A percentile compares a stretch with the other conserved stretches of the same genome.
Conservation (phyloP, 2,113 vertebrate genomes). For the Prinia subflava region DNA sequence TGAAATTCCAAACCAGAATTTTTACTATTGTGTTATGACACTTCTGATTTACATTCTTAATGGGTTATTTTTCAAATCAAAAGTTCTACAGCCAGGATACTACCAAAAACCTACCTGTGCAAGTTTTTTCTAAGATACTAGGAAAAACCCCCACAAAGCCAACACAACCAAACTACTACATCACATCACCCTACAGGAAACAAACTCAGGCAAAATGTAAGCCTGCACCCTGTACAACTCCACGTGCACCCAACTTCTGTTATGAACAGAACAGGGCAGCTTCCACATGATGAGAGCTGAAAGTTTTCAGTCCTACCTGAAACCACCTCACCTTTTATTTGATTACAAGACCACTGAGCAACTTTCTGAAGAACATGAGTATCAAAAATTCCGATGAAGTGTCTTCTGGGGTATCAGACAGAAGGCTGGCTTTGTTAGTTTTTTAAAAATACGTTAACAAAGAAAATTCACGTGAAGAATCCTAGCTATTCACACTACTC, state of each 20-base stretch:
- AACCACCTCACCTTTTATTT: neutral
- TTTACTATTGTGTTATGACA: neutral
- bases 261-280: neutral
- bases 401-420: neutral
- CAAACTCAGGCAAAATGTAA: neutral
- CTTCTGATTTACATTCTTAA: neutral
- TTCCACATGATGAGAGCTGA: neutral
- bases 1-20: neutral
- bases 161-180: neutral
- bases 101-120: fast-evolving
- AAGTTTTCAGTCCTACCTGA: neutral
- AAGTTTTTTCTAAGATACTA: neutral
- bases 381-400: neutral
- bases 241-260: fast-evolving
- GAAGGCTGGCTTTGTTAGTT: neutral
- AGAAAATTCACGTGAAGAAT: neutral
- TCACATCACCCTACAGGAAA: neutral
- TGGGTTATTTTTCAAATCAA: neutral
- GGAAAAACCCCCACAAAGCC: fast-evolving
- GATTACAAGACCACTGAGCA: neutral
- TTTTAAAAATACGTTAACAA: neutral
- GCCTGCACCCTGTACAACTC: neutral
- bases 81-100: neutral
- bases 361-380: neutral
- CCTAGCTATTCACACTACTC: neutral